Base-by-base conservation (phyloP, 2,888 invertebrate species). In the Epicampocera succincta region DNA sequence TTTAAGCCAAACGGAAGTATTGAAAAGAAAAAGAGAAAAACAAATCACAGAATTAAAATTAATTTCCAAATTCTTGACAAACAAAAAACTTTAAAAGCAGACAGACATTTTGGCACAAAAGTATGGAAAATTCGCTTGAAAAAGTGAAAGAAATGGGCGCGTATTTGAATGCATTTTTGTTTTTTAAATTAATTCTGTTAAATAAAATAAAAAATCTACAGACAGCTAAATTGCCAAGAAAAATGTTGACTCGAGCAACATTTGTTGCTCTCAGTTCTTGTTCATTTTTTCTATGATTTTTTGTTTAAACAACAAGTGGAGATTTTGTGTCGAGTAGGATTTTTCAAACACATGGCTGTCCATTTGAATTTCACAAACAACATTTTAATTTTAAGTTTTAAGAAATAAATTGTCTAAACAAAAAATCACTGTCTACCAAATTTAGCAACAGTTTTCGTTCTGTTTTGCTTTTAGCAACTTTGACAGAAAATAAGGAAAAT, bases 371-470 rank as follows among this genome's bases (percentile, higher is more conserved):
- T 61, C 15, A 21, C 42, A 44, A 65, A 66, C 65, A 72, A 78
- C 71, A 72, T 58, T 78, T 78, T 72, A 50, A 72, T 72, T 71
- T 71, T 25, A 46, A 61, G 38, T 40, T 66, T 69, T 46, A 2
- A 63, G 15, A 63, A 63, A 48, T 69, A 77, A 77, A 71, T 71
- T 78, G 77, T 78, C 65, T 33, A 66, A 77, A 77, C 65, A 77
- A 21, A 65, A 75, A 65, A 65, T 72, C 65, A 72, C 72, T 66
- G 72, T 78, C 78, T 78, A 78, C 78, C 50, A 78, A 78, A 72
- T 72, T 78, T 66, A 72, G 77, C 65, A 17, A 56, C 50, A 13
- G 21, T 33, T 56, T 61, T 12, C n/a, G 21, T 11, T 38, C 21
- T 9, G 33, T 56, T 33, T 21, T 21, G 6, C 38, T 21, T 17